phyloP scores from a whole-genome alignment of 92 coral and sea anemone species.

The Phenganax marumi region DNA sequence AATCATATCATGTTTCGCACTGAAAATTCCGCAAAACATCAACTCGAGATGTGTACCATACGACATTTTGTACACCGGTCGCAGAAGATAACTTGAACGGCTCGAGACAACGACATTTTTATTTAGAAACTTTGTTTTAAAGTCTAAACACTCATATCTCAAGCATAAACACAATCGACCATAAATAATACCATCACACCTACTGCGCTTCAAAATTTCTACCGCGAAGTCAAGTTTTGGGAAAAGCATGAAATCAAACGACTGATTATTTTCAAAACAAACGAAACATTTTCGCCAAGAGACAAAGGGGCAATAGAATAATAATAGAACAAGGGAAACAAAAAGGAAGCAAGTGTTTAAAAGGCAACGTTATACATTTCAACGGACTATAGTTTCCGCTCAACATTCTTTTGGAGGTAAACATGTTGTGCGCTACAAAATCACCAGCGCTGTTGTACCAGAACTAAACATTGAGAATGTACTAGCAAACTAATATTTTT shows the following conservation, averaged over 20 bases:
- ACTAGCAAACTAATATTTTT: background rate
- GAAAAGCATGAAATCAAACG: background rate
- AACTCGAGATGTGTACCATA: background rate
- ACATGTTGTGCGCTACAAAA: background rate
- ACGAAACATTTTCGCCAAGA: background rate
- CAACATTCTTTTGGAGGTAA: background rate
- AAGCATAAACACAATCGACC: slow-evolving; percentile 15
- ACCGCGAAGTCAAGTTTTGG: background rate
- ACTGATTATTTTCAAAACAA: background rate
- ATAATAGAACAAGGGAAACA: background rate
- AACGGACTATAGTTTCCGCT: slow-evolving; percentile 19
- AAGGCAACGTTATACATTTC: slow-evolving; percentile 17
- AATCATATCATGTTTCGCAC: background rate
- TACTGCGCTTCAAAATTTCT: slow-evolving; percentile 4
- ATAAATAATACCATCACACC: background rate
- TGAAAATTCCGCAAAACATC: background rate
- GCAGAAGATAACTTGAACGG: background rate
- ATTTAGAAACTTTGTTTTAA: slow-evolving; percentile 8
- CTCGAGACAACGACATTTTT: background rate
- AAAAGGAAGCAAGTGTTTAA: background rate
- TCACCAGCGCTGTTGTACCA: background rate
- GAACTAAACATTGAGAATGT: background rate
- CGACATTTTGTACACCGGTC: background rate
- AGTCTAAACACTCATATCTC: slow-evolving; percentile 18
- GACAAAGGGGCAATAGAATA: background rate